Evolutionary conservation across 2,797 vertebrate genomes (phyloP).

Genomic region (Aldrovandia affinis): DNA sequence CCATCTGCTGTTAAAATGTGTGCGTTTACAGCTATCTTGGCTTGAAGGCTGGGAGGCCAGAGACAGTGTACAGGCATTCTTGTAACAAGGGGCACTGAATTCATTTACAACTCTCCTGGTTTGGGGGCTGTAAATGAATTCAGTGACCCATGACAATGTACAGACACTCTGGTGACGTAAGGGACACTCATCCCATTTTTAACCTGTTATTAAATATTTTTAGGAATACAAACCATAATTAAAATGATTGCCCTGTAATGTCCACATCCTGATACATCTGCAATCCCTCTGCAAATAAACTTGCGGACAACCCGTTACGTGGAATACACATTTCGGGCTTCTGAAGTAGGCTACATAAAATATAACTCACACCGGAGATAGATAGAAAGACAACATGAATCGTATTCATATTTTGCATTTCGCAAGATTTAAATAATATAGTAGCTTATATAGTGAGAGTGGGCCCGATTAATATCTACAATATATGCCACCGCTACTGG

Average conservation of each 20-base stretch:
- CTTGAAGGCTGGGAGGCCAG: too few species aligned
- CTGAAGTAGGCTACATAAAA: too few species aligned
- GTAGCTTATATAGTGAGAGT: too few species aligned
- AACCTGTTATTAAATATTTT: neutral
- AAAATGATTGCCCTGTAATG: neutral
- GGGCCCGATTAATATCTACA: neutral
- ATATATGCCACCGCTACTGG: neutral
- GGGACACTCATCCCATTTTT: neutral
- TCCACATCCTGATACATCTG: neutral
- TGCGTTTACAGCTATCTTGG: too few species aligned
- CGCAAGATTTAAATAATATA: neutral
- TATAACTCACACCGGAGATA: too few species aligned
- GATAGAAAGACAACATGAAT: neutral
- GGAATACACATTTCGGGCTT: too few species aligned
- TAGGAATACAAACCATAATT: neutral
- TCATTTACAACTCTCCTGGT: neutral
- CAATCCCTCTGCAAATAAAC: neutral
- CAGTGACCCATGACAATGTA: neutral
- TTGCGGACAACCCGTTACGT: too few species aligned
- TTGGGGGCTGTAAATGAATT: neutral
- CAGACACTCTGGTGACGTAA: neutral
- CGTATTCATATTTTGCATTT: neutral
- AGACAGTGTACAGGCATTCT: too few species aligned
- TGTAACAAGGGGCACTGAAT: too few species aligned
- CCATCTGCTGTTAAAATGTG: constrained; percentile 67